Base-by-base conservation (phyloP, 1,140 invertebrate genomes). In the Plectrocnemia conspersa region DNA sequence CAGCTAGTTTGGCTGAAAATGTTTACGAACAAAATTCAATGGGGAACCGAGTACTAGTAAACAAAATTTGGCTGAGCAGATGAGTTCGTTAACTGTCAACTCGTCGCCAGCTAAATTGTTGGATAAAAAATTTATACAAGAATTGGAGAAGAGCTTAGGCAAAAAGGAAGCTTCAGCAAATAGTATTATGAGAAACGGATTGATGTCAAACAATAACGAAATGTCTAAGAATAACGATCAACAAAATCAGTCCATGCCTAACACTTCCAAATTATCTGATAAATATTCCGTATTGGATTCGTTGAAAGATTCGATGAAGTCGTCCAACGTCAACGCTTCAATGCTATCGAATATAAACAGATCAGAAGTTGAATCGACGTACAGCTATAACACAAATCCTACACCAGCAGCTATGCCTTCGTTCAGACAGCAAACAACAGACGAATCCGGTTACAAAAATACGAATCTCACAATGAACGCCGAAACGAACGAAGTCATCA, bases 101-200 rank as follows among this genome's bases (percentile, higher is more conserved):
- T 25, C 13, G 11, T 48, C 58, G 5, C 48, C 53, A 19, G 48
- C 54, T 13, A 61, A 54, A 54, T 40, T 61, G 23, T 15, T 57
- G 6, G 52, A 61, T 47, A 54, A 61, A 35, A 57, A 58, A 25
- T 61, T 61, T 23, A 54, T 61, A 24, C 59, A 61, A 49, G 59
- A 61, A 24, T 48, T 61, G 25, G 59, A 61, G 45, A 61, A 61
- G 35, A 57, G 42, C 42, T 52, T 61, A 33, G 59, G 59, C 2
- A 61, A 54, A 46, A 61, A 61, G 41, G 59, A 61, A 52, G 59
- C 59, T 13, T 38, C 54, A 0, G 59, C 59, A 6, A 61, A 61
- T 29, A 61, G 54, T 25, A 61, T 57, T 36, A 47, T 57, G 6
- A 61, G 55, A 23, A 33, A 59, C 23, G 38, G 50, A n/a, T n/a